phyloP scores from a whole-genome alignment of 1,140 invertebrate species.

The Acromyrmex charruanus region DNA sequence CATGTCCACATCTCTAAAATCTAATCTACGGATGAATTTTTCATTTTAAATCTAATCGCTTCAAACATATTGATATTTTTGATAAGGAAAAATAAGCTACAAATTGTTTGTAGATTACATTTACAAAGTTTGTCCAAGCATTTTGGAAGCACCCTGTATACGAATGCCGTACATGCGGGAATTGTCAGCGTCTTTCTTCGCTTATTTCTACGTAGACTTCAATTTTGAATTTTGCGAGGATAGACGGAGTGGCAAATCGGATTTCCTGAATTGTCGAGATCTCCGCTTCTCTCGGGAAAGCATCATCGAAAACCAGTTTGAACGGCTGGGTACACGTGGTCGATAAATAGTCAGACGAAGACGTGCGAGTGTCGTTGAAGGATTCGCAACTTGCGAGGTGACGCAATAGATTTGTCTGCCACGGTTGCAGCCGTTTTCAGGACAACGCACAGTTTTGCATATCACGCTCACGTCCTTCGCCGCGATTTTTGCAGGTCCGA shows the following conservation, averaged over 20 bases:
- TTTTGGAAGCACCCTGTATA: slow-evolving; percentile 33
- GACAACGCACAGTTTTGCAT: slow-evolving; percentile 24
- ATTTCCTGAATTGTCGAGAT: slow-evolving; percentile 62
- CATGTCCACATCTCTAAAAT: neutral
- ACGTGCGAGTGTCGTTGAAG: slow-evolving; percentile 56
- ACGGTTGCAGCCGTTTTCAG: slow-evolving; percentile 28
- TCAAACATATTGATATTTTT: slow-evolving; percentile 16
- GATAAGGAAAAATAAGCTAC: neutral
- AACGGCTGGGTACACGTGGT: slow-evolving; percentile 49
- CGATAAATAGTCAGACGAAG: slow-evolving; percentile 58
- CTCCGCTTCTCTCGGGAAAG: slow-evolving; percentile 41
- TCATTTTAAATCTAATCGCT: neutral
- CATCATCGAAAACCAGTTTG: slow-evolving; percentile 60
- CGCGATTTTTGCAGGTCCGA: neutral
- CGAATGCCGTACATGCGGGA: neutral
- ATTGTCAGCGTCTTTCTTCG: slow-evolving; percentile 40
- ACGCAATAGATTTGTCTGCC: slow-evolving; percentile 48
- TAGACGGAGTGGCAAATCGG: slow-evolving; percentile 63
- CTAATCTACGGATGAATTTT: neutral
- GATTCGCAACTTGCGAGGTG: slow-evolving; percentile 41
- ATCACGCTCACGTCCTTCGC: neutral
- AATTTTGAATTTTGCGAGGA: slow-evolving; percentile 62
- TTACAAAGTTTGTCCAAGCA: neutral
- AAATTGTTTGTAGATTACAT: neutral
- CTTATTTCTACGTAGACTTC: slow-evolving; percentile 54